phyloP scores from a whole-genome alignment of 2,888 invertebrate genomes.

The Dugesia japonica region DNA sequence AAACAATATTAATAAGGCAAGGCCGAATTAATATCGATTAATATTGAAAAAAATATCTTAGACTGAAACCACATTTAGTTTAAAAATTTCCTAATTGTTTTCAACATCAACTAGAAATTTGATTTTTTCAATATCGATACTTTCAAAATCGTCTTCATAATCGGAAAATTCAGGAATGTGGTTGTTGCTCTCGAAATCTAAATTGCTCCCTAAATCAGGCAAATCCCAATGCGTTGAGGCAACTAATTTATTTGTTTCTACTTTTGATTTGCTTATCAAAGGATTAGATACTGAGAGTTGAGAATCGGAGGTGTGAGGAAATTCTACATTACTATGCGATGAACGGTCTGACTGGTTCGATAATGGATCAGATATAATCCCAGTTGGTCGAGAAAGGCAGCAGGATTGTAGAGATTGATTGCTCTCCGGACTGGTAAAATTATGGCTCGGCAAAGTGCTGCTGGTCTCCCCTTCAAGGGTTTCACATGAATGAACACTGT shows the following conservation, averaged over 20 bases:
- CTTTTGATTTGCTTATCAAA: neutral
- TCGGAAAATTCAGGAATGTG: conserved; percentile 13
- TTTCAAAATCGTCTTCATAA: conserved; percentile 2
- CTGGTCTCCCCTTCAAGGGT: neutral
- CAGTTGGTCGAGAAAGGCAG: conserved; percentile 16
- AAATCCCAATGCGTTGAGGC: neutral
- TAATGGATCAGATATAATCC: neutral
- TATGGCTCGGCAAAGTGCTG: conserved; percentile 11
- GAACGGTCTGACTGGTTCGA: neutral
- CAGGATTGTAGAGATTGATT: conserved; percentile 15
- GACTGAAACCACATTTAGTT: too few species aligned
- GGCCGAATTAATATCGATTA: neutral
- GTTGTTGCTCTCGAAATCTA: conserved; percentile 4
- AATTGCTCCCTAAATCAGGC: conserved; percentile 3
- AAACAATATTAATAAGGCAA: conserved; percentile 10
- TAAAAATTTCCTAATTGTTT: neutral
- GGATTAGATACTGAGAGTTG: neutral
- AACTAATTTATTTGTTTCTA: neutral
- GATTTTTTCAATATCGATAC: conserved; percentile 10
- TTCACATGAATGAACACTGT: conserved; percentile 20
- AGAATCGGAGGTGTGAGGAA: conserved; percentile 14
- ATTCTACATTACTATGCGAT: neutral
- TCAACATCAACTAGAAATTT: neutral
- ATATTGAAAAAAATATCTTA: neutral
- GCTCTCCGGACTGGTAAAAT: conserved; percentile 2